Base-by-base conservation (phyloP, 2,888 invertebrate species). In the Leptinotarsa juncta region DNA sequence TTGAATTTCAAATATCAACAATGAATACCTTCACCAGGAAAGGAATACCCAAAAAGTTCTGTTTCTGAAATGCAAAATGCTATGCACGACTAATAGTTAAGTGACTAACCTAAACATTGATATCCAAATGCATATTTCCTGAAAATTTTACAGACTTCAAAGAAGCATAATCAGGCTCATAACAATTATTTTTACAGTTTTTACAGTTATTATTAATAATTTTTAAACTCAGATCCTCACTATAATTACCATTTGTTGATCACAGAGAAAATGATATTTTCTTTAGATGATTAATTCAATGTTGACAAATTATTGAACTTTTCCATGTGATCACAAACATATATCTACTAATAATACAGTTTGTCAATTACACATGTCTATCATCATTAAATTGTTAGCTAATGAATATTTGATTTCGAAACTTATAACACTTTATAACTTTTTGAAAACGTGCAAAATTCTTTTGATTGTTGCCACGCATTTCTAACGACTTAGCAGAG, bases 401-500 rank as follows among this genome's bases (percentile, higher is more conserved):
- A 53, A 67, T 71, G 73, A 71, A 62, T 62, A 67, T 73, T 69
- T 75, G 69, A 73, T 75, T 72, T 49, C 67, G 75, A 67, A 76
- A 73, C 75, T 73, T 62, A 71, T 65, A 65, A 65, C 66, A 49
- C 77, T 79, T 76, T 65, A 71, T 65, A 65, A 66, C 70, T 32
- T 79, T 79, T 76, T 70, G 70, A 73, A 75, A 74, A 73, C 71
- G 80, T 79, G 78, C 81, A 82, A 79, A 57, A 76, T 81, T 72
- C 78, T 80, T 42, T 81, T 83, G 83, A 83, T 83, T 83, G 83
- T 82, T 80, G 82, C 79, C 75, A 82, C 83, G 83, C 83, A 73
- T 80, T 74, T 71, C 80, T 80, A 79, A 75, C 55, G 73, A 57
- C 20, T 32, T 70, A 65, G 69, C 71, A 76, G 72, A 65, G 67